Evolutionary conservation across 2,113 vertebrate genomes (phyloP).

Genomic region (Cebus imitator): DNA sequence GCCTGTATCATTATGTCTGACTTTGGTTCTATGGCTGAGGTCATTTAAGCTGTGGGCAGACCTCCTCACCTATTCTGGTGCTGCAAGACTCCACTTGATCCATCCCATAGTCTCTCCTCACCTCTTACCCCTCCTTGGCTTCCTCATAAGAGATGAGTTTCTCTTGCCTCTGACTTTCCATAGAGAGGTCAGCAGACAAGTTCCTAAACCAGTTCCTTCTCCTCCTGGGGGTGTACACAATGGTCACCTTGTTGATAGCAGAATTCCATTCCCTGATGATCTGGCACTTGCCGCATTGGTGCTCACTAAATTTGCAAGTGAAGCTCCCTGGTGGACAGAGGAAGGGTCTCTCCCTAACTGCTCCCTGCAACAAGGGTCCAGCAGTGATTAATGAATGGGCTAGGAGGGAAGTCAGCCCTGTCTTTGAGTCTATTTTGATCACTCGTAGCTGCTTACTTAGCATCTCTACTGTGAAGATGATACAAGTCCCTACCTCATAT

Average conservation of each 20-base stretch:
- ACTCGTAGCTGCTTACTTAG: neutral
- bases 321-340: neutral
- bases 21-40: neutral
- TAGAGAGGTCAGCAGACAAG: neutral
- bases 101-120: neutral
- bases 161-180: neutral
- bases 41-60: neutral
- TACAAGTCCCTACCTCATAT: neutral
- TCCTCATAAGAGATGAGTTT: neutral
- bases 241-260: neutral
- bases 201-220: neutral
- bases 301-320: neutral
- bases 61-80: neutral
- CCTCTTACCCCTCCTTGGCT: rapidly evolving
- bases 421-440: neutral
- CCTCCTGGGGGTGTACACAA: neutral
- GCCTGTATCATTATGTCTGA: neutral
- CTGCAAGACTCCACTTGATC: neutral
- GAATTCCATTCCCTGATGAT: neutral
- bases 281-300: neutral
- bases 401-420: neutral
- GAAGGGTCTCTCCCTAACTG: neutral
- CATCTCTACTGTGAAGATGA: neutral
- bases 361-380: neutral
- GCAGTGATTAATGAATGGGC: neutral